phyloP scores from a whole-genome alignment of 2,797 vertebrate genomes.

The Sebastes baramenuke region DNA sequence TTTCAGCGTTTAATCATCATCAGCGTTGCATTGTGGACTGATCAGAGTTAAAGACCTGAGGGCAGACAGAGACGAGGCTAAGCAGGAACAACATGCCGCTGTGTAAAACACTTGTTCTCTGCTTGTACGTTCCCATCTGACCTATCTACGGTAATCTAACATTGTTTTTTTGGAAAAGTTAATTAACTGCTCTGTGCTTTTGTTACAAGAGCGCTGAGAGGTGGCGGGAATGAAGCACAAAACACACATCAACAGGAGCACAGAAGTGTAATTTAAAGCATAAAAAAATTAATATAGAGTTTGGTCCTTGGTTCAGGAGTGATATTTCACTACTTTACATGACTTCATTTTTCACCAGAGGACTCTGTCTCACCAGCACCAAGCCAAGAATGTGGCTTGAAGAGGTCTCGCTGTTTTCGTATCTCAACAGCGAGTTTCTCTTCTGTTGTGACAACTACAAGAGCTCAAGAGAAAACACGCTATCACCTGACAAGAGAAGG shows the following conservation, averaged over 20 bases:
- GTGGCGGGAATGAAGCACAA: neutral
- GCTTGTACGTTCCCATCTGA: neutral
- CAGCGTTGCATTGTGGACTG: neutral
- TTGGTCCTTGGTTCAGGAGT: neutral
- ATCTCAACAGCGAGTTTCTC: neutral
- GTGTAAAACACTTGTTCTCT: slow-evolving; percentile 17
- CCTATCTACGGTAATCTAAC: neutral
- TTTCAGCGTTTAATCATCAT: neutral
- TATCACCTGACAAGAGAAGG: neutral
- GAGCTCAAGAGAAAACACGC: neutral
- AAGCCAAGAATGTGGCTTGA: neutral
- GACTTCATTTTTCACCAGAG: neutral
- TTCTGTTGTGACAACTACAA: neutral
- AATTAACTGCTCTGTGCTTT: slow-evolving; percentile 3
- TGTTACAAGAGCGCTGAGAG: neutral
- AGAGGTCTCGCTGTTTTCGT: neutral
- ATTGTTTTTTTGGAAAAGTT: neutral
- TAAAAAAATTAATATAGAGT: neutral
- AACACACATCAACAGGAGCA: neutral
- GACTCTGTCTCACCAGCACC: neutral
- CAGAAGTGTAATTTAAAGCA: neutral
- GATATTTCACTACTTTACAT: neutral
- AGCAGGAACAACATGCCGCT: neutral
- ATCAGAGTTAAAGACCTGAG: slow-evolving; percentile 8
- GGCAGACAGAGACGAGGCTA: slow-evolving; percentile 6